A percentile compares a stretch with the other conserved stretches of the same genome.
Evolutionary conservation across 2,797 vertebrate genomes (phyloP).

Genomic region (Acrossocheilus wenchowensis): DNA sequence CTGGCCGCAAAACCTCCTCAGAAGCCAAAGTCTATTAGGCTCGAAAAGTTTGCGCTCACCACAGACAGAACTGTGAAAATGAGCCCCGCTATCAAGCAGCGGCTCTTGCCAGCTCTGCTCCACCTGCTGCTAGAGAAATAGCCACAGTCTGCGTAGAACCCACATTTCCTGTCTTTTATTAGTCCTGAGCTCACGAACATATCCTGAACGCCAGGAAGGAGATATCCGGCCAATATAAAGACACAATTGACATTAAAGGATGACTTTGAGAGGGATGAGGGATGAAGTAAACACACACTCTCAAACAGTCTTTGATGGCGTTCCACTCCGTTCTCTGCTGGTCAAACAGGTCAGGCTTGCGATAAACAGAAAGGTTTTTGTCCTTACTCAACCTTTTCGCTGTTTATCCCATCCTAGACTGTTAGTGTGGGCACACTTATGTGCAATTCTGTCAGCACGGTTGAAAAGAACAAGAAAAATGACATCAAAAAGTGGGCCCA

Average conservation of each 20-base stretch:
- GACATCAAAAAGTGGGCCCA: conserved; percentile 4
- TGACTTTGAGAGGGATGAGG: conserved; percentile 8
- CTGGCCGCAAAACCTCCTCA: conserved; percentile 35
- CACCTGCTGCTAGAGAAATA: conserved; percentile 32
- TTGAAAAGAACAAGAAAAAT: conserved; percentile 24
- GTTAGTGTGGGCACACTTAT: conserved; percentile 15
- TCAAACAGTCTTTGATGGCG: conserved; percentile 40
- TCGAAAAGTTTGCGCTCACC: conserved; percentile 42
- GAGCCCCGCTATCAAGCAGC: conserved; percentile 10
- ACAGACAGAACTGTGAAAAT: conserved; percentile 54
- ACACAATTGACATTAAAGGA: conserved; percentile 26
- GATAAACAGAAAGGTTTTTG: conserved; percentile 36
- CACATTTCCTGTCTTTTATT: conserved; percentile 50
- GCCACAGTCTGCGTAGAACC: conserved; percentile 17
- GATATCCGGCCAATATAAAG: conserved; percentile 34
- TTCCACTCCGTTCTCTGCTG: conserved; percentile 18
- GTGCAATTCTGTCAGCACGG: conserved; percentile 37
- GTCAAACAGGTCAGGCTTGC: conserved; percentile 45
- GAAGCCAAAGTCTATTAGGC: conserved; percentile 54
- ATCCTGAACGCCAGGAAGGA: conserved; percentile 19
- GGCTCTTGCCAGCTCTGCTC: conserved; percentile 33
- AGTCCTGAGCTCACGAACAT: conserved; percentile 25
- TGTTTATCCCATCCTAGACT: conserved; percentile 46
- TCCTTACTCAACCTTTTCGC: conserved; percentile 46
- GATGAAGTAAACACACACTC: conserved; percentile 32